Conservation (phyloP, 1,140 invertebrate genomes). For the Temnothorax nylanderi region DNA sequence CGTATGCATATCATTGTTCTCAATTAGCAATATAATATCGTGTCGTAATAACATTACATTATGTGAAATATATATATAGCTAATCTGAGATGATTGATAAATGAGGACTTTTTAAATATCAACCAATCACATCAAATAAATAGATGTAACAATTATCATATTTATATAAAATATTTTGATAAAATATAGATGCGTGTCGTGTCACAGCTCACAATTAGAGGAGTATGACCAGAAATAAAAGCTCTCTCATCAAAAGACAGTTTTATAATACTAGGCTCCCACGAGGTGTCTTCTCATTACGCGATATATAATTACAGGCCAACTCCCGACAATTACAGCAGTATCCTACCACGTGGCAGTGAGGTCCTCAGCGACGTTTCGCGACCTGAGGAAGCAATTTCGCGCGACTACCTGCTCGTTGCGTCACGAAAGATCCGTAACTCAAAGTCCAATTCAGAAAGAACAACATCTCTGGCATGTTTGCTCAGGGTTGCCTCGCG, state of each 20-base stretch:
- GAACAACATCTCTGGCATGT: background rate
- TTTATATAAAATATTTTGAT: background rate
- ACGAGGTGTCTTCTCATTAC: conserved; percentile 41
- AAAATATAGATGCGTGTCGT: background rate
- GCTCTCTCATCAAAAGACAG: conserved; percentile 42
- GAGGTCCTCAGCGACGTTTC: conserved; percentile 24
- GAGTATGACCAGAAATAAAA: conserved; percentile 1
- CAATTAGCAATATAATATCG: background rate
- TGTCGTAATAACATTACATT: background rate
- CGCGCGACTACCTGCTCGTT: conserved; percentile 25
- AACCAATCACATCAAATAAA: background rate
- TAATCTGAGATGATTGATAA: background rate
- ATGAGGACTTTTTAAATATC: background rate
- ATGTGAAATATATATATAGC: background rate
- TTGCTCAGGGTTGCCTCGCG: conserved; percentile 9
- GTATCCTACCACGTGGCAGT: background rate
- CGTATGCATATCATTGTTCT: background rate
- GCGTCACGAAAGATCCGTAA: conserved; percentile 36
- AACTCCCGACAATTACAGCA: conserved; percentile 14
- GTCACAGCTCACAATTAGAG: background rate
- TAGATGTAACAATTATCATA: background rate
- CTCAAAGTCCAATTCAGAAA: conserved; percentile 25
- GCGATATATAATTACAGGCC: conserved; percentile 40
- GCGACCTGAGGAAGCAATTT: conserved; percentile 24
- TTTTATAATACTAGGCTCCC: conserved; percentile 46